Evolutionary conservation across 2,888 invertebrate genomes (phyloP).

Genomic region (Acleris cristana): DNA sequence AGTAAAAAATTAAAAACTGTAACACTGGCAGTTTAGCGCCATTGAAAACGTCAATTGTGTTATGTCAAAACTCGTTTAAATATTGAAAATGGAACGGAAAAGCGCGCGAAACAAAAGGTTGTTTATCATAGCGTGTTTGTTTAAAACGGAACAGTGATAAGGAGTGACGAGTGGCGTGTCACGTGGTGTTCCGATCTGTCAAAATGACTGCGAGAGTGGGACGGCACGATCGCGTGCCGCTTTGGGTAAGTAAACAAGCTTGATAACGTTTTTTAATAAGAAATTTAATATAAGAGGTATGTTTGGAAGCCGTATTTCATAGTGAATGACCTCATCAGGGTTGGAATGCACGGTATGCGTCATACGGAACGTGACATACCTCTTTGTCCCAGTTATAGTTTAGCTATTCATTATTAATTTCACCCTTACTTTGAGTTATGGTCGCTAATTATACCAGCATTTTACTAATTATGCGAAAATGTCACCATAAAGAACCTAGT

Average conservation of each 20-base stretch:
- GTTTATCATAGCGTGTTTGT: conserved; percentile 36
- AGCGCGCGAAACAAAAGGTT: conserved; percentile 40
- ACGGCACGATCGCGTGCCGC: conserved; percentile 51
- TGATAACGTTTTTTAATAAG: conserved; percentile 23
- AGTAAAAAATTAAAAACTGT: conserved; percentile 42
- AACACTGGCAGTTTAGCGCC: conserved; percentile 5
- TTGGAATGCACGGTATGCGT: conserved; percentile 63
- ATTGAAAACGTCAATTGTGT: too few species aligned
- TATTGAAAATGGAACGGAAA: conserved; percentile 39
- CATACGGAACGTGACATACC: conserved; percentile 62
- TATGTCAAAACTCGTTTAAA: conserved; percentile 1
- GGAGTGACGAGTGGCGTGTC: conserved; percentile 55
- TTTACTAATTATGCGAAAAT: conserved; percentile 13
- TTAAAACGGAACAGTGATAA: conserved; percentile 42
- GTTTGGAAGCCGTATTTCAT: conserved; percentile 49
- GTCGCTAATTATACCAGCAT: conserved; percentile 20
- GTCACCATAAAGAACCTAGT: conserved; percentile 21
- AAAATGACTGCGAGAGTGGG: conserved; percentile 67
- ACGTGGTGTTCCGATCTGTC: conserved; percentile 72
- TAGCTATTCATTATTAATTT: conserved; percentile 40
- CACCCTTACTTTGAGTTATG: conserved; percentile 24
- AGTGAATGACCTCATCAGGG: conserved; percentile 58
- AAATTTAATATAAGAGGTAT: conserved; percentile 57
- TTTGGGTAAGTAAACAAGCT: conserved; percentile 57
- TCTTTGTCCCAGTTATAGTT: conserved; percentile 49